Base-by-base conservation (phyloP, 2,888 invertebrate species). In the Esperia sulphurella region DNA sequence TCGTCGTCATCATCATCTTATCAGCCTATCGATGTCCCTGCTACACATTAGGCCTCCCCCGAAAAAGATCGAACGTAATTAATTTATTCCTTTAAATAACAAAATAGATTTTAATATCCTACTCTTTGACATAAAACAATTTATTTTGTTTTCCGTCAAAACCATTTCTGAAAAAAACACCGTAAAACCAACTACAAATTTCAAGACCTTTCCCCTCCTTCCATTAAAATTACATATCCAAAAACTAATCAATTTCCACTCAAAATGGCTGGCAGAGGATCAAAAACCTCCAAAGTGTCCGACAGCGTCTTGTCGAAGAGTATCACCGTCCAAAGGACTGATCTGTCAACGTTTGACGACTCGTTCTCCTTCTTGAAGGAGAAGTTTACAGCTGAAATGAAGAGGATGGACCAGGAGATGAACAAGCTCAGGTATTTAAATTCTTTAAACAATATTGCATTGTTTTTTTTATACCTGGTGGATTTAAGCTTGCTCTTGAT, bases 341-440 rank as follows among this genome's bases (percentile, higher is more conserved):
- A 77, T 3, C 8, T 63, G 1, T 62, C 72, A 0, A 51, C 63
- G 1, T 76, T 77, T 12, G 77, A 79, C 44, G 71, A 75, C 4
- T 59, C 66, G 1, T 73, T 64, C 33, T 58, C 65, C 0, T 57
- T 52, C 4, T 58, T 77, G 66, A 81, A 68, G 47, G 74, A 78
- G 21, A 56, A 58, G 9, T 79, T 83, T 14, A 48, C 58, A 0
- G 63, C 68, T 5, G 74, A 81, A 44, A 82, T 83, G 77, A 67
- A 55, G 41, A 58, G 59, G 13, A 63, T 81, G 13, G 79, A 82
- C 2, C 67, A 71, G 3, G 72, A 79, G 48, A 83, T 83, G 73
- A 58, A 50, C 1, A 66, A 67, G 31, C 71, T 82, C 30, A 78
- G 76, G 81, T 79, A 58, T 40, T 10, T 41, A 35, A 3, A 29